phyloP scores from a whole-genome alignment of 2,113 vertebrate genomes.

The Phrynosoma blainvillii region DNA sequence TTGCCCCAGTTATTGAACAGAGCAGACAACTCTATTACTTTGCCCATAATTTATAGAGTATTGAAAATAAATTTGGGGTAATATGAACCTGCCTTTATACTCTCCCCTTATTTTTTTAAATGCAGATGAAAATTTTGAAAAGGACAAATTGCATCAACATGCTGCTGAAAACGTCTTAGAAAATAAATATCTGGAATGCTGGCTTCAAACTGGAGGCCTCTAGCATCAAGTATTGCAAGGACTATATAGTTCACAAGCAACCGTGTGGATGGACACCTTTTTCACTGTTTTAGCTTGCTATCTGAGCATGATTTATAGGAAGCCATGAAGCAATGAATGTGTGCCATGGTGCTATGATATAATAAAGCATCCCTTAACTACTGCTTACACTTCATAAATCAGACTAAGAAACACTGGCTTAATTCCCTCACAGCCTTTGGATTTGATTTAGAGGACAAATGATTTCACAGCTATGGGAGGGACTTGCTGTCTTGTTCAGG shows the following conservation, averaged over 20 bases:
- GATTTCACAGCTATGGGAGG: neutral
- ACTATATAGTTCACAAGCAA: neutral
- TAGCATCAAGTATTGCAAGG: neutral
- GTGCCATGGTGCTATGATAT: neutral
- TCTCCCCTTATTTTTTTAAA: neutral
- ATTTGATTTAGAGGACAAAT: neutral
- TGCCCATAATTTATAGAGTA: conserved; percentile 52
- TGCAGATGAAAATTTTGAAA: neutral
- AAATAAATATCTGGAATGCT: neutral
- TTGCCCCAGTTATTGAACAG: conserved; percentile 58
- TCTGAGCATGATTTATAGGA: neutral
- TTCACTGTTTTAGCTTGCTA: neutral
- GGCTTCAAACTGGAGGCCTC: neutral
- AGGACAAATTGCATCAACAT: conserved; percentile 27
- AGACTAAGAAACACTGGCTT: neutral
- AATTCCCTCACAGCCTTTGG: neutral
- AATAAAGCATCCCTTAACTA: neutral
- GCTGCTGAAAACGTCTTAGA: neutral
- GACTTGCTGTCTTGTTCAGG: neutral
- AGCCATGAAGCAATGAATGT: neutral
- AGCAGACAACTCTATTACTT: conserved; percentile 49
- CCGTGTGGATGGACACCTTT: neutral
- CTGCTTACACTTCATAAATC: neutral
- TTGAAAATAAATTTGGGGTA: conserved; percentile 50
- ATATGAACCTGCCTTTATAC: conserved; percentile 31